phyloP scores from a whole-genome alignment of 1,140 invertebrate species.

The Drosophila lacteicornis region DNA sequence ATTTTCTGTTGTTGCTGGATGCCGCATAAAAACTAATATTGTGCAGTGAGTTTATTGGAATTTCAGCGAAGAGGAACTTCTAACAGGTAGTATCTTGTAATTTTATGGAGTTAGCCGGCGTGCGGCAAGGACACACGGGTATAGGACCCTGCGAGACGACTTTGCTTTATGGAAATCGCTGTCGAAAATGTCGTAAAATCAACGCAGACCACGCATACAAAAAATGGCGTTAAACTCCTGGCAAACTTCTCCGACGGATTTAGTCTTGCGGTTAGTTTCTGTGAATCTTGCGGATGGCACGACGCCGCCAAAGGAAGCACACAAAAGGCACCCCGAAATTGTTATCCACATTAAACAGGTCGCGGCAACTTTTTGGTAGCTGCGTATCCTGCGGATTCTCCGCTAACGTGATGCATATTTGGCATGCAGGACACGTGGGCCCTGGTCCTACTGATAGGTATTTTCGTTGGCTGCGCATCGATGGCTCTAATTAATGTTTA shows the following conservation, averaged over 20 bases:
- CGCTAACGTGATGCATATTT: slow-evolving; percentile 64
- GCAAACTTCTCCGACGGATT: slow-evolving; percentile 54
- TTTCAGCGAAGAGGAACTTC: slow-evolving; percentile 59
- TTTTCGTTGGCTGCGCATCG: slow-evolving; percentile 58
- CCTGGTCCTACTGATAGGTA: slow-evolving; percentile 49
- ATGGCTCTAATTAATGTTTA: slow-evolving; percentile 78
- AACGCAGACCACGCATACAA: slow-evolving; percentile 57
- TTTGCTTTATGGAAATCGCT: slow-evolving; percentile 48
- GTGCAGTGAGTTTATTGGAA: slow-evolving; percentile 80
- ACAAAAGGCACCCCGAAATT: slow-evolving; percentile 37
- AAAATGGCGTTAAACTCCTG: slow-evolving; percentile 71
- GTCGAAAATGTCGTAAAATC: slow-evolving; percentile 76
- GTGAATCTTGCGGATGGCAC: slow-evolving; percentile 42
- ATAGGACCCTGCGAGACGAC: slow-evolving; percentile 20
- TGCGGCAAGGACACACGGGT: slow-evolving; percentile 30
- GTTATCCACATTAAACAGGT: slow-evolving; percentile 52
- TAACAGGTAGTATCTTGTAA: slow-evolving; percentile 72
- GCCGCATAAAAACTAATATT: slow-evolving; percentile 79
- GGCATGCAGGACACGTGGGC: slow-evolving; percentile 54
- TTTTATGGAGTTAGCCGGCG: slow-evolving; percentile 68
- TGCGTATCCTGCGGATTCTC: slow-evolving; percentile 47
- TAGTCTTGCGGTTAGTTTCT: slow-evolving; percentile 72
- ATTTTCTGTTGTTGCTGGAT: slow-evolving; percentile 8
- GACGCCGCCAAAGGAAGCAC: slow-evolving; percentile 1
- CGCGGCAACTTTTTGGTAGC: slow-evolving; percentile 49